Evolutionary conservation across 2,888 invertebrate genomes (phyloP).

Genomic region (Amphipoea oculea): DNA sequence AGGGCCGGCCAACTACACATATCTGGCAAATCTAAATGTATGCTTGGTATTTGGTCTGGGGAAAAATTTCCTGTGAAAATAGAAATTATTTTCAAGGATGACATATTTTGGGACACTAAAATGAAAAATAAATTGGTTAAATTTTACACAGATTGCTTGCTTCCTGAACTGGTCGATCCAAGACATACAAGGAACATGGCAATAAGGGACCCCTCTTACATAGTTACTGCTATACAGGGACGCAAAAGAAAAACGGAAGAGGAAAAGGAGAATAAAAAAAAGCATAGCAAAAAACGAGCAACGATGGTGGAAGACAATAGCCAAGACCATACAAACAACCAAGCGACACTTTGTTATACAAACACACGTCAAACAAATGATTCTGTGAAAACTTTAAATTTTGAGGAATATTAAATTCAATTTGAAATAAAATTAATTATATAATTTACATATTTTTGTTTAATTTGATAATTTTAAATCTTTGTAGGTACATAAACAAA

Average conservation of each 20-base stretch:
- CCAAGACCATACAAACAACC: not conserved
- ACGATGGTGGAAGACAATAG: not conserved
- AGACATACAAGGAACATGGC: not conserved
- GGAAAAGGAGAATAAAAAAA: not conserved
- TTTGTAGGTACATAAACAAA: no score
- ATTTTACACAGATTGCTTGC: conserved; percentile 11
- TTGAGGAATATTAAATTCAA: no score
- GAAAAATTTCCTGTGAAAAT: not conserved
- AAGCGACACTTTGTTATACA: not conserved
- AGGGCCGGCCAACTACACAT: not conserved
- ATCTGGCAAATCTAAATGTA: conserved; percentile 5
- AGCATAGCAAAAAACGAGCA: not conserved
- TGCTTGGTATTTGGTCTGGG: conserved; percentile 7
- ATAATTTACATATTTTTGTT: no score
- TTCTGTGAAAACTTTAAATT: not conserved
- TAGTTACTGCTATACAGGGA: not conserved
- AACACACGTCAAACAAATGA: not conserved
- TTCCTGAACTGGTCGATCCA: conserved; percentile 9
- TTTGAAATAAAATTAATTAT: no score
- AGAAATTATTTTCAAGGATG: not conserved
- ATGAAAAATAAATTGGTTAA: conserved; percentile 7
- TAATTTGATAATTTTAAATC: no score
- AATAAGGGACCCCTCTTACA: not conserved
- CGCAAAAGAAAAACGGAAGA: not conserved
- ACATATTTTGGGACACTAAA: conserved; percentile 1